Base-by-base conservation (phyloP, 1,140 invertebrate genomes). In the Thaumatotibia leucotreta region DNA sequence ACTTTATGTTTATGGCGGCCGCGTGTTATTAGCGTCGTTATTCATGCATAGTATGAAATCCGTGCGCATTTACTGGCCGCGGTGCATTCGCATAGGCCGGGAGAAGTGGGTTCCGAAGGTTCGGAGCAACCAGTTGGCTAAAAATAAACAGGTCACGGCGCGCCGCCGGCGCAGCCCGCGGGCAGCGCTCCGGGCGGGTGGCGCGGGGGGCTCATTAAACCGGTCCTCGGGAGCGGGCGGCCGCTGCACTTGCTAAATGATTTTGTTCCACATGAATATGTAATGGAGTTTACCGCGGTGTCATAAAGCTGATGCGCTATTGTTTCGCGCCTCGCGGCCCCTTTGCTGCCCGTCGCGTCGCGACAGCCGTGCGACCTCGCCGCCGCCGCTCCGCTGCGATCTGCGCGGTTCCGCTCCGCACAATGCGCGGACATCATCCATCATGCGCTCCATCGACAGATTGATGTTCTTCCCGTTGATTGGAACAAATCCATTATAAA, bases 121-220 rank as follows among this genome's bases (percentile, higher is more conserved):
- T 79, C 75, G 73, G 76, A 68, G 72, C 70, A 80, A 84, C 80
- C 80, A 71, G 81, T 83, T 75, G 69, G 82, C 76, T 86, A 81
- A 83, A 86, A 86, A 84, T 86, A 83, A 83, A 80, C 78, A 63
- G 73, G 70, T 70, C 65, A 68, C 71, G 67, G 72, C 69, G 74
- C 72, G 76, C 49, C 66, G 66, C 58, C 70, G 66, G 69, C 49
- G 66, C 31, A 24, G 49, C 68, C 17, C 39, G 14, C 2, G 17
- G 17, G 1, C 17, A n/a, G 6, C 39, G 39, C 5, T 4, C 5
- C 11, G 17, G 14, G 65, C n/a, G 62, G 27, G 33, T 20, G 58
- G 64, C 58, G 35, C 63, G 49, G 50, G 52, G 35, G 29, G 50
- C 23, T 52, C 50, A 52, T 52, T 27, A 58, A 58, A 58, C 52